Base-by-base conservation (phyloP, 2,888 invertebrate genomes). In the Pyrochroa serraticornis region DNA sequence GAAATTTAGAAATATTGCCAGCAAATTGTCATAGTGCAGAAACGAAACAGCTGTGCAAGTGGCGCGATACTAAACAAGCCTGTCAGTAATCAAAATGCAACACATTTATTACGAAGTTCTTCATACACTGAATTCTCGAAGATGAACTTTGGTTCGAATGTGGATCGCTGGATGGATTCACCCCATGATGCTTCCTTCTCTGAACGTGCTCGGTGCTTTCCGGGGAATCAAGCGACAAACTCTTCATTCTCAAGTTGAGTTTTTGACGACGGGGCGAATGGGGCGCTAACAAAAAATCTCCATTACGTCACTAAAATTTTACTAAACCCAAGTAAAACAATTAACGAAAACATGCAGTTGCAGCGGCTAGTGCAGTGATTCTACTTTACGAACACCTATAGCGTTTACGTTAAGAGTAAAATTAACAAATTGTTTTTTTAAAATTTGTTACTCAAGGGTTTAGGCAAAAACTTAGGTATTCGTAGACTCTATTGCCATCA, bases 191-290 rank as follows among this genome's bases (percentile, higher is more conserved):
- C 49, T 91, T 86, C 39, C 93, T 85, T 72, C 93, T 83, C 73
- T 90, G 88, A 35, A 85, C 87, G 75, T 90, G 89, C 78, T 94
- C 93, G 60, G 92, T 89, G 72, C 93, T 93, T 80, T 97, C 97
- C 63, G 96, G 96, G 32, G 95, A 95, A 81, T 97, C 97, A 87
- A 97, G 83, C 62, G 96, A 97, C 73, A 97, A 87, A 79, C 95
- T 95, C 87, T 97, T 97, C 97, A 97, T 97, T 79, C 96, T 89
- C 81, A 96, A 88, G 84, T 96, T 95, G 82, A 97, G 85, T 84
- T 95, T 93, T 85, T 95, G 95, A 63, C 95, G 90, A 78, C 95
- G 89, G 75, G 96, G 96, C 80, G 95, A 96, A 82, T 96, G 95
- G 71, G 95, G 95, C 79, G 95, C 95, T 95, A 67, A 44, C 43